These are phyloP conservation scores for Loxodonta africana DNA, from an alignment of 2,113 vertebrate genomes.

Conservation along the genomic window DNA sequence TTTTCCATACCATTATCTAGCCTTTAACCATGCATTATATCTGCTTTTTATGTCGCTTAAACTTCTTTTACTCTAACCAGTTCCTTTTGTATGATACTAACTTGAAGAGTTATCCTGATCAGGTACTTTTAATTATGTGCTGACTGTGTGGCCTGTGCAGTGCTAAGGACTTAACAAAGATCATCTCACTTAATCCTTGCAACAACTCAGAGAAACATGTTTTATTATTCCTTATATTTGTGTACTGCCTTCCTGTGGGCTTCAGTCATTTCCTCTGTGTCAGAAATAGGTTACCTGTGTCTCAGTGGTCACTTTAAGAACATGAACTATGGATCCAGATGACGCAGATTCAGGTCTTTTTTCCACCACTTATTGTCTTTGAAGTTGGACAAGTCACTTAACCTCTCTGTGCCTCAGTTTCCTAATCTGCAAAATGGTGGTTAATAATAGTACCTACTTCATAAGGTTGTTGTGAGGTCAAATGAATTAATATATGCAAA, in stretches of 20 bases:
- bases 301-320: not conserved
- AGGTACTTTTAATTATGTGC: not conserved
- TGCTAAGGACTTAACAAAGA: not conserved
- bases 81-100: not conserved
- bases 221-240: constrained; percentile 24
- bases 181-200: constrained; percentile 16
- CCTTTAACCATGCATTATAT: not conserved
- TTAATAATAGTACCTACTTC: not conserved
- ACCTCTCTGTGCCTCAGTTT: not conserved
- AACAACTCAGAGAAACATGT: not conserved
- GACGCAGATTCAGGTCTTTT: not conserved
- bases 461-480: not conserved
- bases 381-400: not conserved
- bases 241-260: not conserved
- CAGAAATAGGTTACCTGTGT: not conserved
- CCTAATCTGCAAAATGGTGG: not conserved
- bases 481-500: not conserved
- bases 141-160: not conserved
- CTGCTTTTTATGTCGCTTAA: not conserved
- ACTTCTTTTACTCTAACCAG: constrained; percentile 10
- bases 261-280: not conserved
- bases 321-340: not conserved
- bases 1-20: not conserved
- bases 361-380: not conserved
- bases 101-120: constrained; percentile 13